Evolutionary conservation across 2,888 invertebrate genomes (phyloP).

Genomic region (Chrysolina haemoptera): DNA sequence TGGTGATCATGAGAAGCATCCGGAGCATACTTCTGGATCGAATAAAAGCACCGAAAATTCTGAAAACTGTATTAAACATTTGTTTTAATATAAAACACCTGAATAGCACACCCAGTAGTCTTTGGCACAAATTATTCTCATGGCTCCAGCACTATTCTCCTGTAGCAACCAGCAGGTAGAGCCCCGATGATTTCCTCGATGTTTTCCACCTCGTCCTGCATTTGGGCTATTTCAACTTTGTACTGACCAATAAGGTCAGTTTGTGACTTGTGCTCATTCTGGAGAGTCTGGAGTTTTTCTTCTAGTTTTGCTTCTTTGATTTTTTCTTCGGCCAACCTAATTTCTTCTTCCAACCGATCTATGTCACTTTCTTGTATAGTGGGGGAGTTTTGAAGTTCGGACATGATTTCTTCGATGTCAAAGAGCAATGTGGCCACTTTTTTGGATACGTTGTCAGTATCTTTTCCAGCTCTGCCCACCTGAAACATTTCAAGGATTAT

Average conservation of each 20-base stretch:
- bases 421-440: conserved; percentile 86
- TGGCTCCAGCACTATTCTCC: conserved; percentile 83
- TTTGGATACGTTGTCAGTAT: conserved; percentile 84
- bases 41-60: too few species aligned
- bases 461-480: conserved; percentile 91
- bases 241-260: conserved; percentile 84
- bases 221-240: conserved; percentile 80
- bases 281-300: conserved; percentile 81
- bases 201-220: conserved; percentile 85
- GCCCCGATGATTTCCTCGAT: conserved; percentile 85
- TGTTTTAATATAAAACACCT: conserved; percentile 24
- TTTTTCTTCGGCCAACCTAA: conserved; percentile 80
- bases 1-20: too few species aligned
- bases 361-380: conserved; percentile 80
- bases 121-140: conserved; percentile 57
- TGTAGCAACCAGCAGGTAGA: conserved; percentile 87
- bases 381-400: conserved; percentile 82
- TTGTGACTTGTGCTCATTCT: conserved; percentile 74
- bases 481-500: conserved; percentile 61
- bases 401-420: conserved; percentile 84
- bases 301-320: conserved; percentile 83
- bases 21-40: too few species aligned
- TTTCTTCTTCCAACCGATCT: conserved; percentile 75
- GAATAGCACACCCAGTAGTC: conserved; percentile 5
- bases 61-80: background rate